Conservation (phyloP, 1,140 invertebrate genomes). For the Potamilus streckersoni region DNA sequence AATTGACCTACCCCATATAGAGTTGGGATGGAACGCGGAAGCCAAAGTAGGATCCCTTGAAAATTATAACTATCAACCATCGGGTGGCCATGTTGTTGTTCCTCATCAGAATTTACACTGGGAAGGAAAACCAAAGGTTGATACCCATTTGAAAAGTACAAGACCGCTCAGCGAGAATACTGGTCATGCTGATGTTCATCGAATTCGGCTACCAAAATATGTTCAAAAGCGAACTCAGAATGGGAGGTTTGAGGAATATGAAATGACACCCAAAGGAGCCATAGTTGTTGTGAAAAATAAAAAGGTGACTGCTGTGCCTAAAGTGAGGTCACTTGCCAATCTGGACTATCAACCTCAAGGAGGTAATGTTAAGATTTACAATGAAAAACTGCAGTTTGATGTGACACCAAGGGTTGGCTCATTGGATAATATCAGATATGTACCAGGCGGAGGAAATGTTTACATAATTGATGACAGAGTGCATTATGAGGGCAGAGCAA, state of each 20-base stretch:
- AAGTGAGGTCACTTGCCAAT: too few species aligned
- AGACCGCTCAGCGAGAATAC: too few species aligned
- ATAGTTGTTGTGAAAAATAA: too few species aligned
- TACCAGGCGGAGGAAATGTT: constrained; percentile 53
- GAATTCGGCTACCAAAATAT: too few species aligned
- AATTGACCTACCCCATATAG: constrained; percentile 11
- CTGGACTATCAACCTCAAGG: too few species aligned
- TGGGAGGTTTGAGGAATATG: too few species aligned
- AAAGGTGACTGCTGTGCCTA: too few species aligned
- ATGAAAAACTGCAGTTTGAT: too few species aligned
- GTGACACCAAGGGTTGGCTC: constrained; percentile 81
- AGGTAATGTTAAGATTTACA: too few species aligned
- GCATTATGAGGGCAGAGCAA: constrained; percentile 65
- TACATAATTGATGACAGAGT: constrained; percentile 75
- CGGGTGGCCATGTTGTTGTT: constrained; percentile 21
- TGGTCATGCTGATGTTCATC: too few species aligned
- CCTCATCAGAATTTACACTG: constrained; percentile 27
- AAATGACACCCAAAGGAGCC: too few species aligned
- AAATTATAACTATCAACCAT: constrained; percentile 16
- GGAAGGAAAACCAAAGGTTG: constrained; percentile 48
- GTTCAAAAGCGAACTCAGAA: too few species aligned
- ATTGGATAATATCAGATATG: constrained; percentile 67
- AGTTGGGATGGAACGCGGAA: constrained; percentile 41
- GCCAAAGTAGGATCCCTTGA: constrained; percentile 46
- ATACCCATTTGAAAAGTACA: constrained; percentile 11